These are phyloP conservation scores for Clarias pachynema DNA, from an alignment of 2,797 vertebrate species.

Conservation along the genomic window DNA sequence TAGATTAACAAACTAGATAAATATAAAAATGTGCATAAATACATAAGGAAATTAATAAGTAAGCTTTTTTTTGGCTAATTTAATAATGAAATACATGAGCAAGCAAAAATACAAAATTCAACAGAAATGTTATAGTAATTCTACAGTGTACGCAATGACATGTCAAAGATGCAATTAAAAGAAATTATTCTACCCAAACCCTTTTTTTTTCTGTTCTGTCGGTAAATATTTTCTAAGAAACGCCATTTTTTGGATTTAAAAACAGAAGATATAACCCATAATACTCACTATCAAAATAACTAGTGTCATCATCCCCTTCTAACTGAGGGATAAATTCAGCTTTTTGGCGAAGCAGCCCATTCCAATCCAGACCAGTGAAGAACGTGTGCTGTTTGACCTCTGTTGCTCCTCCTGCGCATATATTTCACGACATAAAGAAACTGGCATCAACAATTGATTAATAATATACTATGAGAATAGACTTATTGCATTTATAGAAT, in stretches of 20 bases:
- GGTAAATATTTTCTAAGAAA: not conserved
- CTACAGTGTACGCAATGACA: not conserved
- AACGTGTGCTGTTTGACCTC: slow-evolving; percentile 94
- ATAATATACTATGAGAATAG: not conserved
- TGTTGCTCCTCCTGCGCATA: slow-evolving; percentile 79
- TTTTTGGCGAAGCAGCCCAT: slow-evolving; percentile 92
- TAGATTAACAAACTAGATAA: not conserved
- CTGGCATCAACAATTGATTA: not conserved
- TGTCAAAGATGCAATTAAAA: not conserved
- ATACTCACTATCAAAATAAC: slow-evolving; percentile 95
- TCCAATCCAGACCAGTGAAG: slow-evolving; percentile 92
- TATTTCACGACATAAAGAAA: not conserved
- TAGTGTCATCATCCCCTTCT: slow-evolving; percentile 94
- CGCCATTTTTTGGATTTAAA: not conserved
- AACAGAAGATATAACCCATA: not conserved
- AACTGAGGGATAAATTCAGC: slow-evolving; percentile 97
- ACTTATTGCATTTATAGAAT: not conserved
- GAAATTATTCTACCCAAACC: not conserved
- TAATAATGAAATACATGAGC: not conserved
- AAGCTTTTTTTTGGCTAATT: not conserved
- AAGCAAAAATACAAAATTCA: not conserved
- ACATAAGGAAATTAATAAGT: not conserved
- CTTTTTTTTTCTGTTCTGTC: not conserved
- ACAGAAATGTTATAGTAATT: not conserved
- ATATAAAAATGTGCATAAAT: not conserved